Percentiles rank a stretch among this genome's conserved stretches.
Evolutionary conservation across 2,888 invertebrate genomes (phyloP).

Genomic region (Prosapia bicincta): DNA sequence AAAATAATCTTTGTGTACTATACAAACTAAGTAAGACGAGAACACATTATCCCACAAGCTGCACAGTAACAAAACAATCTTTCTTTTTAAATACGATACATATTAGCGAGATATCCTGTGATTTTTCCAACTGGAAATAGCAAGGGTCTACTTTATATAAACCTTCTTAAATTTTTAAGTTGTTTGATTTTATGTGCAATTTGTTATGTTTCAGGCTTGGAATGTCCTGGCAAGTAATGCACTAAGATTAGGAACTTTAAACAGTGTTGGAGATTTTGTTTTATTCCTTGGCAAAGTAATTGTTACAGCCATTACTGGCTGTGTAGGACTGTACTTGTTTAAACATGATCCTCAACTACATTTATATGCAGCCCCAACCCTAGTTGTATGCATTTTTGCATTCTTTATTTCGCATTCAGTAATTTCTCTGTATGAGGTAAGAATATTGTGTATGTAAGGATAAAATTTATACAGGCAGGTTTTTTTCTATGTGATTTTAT

Average conservation of each 20-base stretch:
- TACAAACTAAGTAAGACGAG: no score
- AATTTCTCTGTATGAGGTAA: conserved; percentile 88
- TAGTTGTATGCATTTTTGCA: conserved; percentile 78
- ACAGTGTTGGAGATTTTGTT: conserved; percentile 90
- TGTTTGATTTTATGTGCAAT: conserved; percentile 2
- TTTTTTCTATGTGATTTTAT: no score
- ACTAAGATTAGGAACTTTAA: conserved; percentile 85
- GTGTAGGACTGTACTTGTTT: conserved; percentile 71
- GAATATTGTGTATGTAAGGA: no score
- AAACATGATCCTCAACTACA: conserved; percentile 69
- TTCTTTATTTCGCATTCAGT: conserved; percentile 94
- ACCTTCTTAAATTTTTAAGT: no score
- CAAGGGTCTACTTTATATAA: no score
- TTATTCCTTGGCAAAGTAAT: conserved; percentile 81
- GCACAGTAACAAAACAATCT: no score
- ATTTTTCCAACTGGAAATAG: neutral
- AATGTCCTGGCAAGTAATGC: conserved; percentile 78
- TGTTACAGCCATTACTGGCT: conserved; percentile 79
- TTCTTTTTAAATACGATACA: neutral
- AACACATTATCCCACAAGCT: no score
- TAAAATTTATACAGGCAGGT: no score
- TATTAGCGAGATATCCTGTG: no score
- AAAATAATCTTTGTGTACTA: no score
- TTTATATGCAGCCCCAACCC: conserved; percentile 82
- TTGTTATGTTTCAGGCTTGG: conserved; percentile 66